Conservation (phyloP, 1,140 invertebrate species). For the Tribolium castaneum region DNA sequence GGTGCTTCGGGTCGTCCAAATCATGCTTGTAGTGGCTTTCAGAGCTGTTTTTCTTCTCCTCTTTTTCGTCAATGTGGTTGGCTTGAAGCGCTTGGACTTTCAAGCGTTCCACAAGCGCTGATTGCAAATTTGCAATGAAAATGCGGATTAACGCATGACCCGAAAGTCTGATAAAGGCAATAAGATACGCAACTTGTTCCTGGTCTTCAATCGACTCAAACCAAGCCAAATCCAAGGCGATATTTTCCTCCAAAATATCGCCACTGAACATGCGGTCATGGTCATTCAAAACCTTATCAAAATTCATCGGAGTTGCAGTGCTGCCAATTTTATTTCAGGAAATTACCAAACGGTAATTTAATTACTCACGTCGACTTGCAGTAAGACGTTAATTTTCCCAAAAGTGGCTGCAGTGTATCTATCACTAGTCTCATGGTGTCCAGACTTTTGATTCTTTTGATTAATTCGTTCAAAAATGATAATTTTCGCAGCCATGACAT, state of each 20-base stretch:
- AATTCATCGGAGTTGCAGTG: not conserved
- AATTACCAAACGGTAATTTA: not conserved
- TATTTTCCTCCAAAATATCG: not conserved
- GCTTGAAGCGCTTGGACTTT: not conserved
- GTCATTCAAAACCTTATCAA: not conserved
- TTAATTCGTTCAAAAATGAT: not conserved
- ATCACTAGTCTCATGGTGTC: not conserved
- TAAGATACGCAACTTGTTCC: not conserved
- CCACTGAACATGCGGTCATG: not conserved
- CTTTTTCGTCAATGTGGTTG: not conserved
- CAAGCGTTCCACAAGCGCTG: not conserved
- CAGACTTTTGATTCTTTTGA: not conserved
- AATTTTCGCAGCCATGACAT: not conserved
- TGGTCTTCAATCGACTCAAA: not conserved
- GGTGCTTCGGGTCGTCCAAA: constrained; percentile 44
- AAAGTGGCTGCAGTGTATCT: not conserved
- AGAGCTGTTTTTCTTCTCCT: not conserved
- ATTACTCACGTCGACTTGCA: not conserved
- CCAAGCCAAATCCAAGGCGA: not conserved
- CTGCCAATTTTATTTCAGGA: not conserved
- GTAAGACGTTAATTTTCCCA: not conserved
- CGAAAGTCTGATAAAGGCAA: not conserved
- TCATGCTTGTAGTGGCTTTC: not conserved
- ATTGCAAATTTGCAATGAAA: not conserved
- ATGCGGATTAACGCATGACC: not conserved